Evolutionary conservation across 1,140 invertebrate species (phyloP), one percentile per base, ranked within the genome.

Genomic region (Bemisia tabaci): DNA sequence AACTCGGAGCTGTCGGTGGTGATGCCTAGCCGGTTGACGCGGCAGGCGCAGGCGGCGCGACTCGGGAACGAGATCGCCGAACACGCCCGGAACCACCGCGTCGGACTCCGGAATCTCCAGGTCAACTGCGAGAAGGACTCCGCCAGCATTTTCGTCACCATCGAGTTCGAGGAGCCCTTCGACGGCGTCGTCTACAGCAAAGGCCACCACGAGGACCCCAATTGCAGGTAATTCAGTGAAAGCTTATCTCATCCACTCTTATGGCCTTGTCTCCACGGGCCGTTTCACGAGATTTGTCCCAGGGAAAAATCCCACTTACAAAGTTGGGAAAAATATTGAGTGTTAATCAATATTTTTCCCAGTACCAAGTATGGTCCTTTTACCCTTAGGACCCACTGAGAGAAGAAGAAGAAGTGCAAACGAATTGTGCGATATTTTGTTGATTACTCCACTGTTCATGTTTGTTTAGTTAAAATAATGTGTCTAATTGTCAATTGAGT

Each of bases 101-200:
- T 70, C 12, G 60, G 79, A 64, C 75, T 85, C 65, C 73, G 78
- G 33, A 74, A 73, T 24, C 81, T 88, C n/a, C 80, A 88, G 67
- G 85, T 87, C 0, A 81, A 85, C 72, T 89, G 87, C 70, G 79
- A 79, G 5, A 76, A 76, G 5, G 65, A 48, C 22, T 64, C 67
- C 12, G 1, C 23, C 1, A 82, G 77, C 21, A 87, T 89, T 71
- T 77, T 80, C 33, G 86, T 89, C 1, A 81, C 81, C 27, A 78
- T 89, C 0, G 81, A 84, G 26, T 88, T 88, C 72, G 77, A 82
- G 2, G 79, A 81, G 59, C 76, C 82, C 1, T 89, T 86, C 70
- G 80, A 85, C 68, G 87, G 87, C n/a, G 80, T 88, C 22, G 82
- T 89, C 27, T 89, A 87, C 78, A 88, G 85, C 70, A 87, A 88